These are phyloP conservation scores for Schrankia costaestrigalis DNA, from an alignment of 2,888 invertebrate genomes.

Conservation along the genomic window DNA sequence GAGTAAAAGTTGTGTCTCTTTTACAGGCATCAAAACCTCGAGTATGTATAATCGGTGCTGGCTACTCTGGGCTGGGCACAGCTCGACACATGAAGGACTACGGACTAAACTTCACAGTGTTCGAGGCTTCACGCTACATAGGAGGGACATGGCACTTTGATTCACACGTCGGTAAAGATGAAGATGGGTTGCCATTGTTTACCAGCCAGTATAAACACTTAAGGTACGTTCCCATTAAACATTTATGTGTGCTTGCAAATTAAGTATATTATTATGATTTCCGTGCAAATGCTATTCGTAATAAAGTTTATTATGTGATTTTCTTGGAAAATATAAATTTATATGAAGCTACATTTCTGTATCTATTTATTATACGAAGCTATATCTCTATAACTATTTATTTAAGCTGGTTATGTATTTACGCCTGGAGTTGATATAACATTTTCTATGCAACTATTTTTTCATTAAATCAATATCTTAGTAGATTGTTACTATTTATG, in stretches of 20 bases:
- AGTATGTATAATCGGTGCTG: constrained; percentile 85
- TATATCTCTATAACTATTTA: too few relatives aligned
- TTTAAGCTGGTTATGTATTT: too few relatives aligned
- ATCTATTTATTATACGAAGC: too few relatives aligned
- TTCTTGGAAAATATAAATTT: too few relatives aligned
- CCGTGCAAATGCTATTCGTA: too few relatives aligned
- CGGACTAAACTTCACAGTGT: constrained; percentile 79
- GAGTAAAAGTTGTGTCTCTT: background rate
- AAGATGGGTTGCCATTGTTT: constrained; percentile 85
- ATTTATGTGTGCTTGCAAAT: background rate
- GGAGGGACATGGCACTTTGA: constrained; percentile 92
- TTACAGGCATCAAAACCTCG: constrained; percentile 40
- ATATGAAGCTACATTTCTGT: too few relatives aligned
- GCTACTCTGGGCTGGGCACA: constrained; percentile 86
- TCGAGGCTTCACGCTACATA: constrained; percentile 83
- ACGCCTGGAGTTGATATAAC: too few relatives aligned
- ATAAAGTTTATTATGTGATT: too few relatives aligned
- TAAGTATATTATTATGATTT: background rate
- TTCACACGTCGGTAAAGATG: constrained; percentile 82
- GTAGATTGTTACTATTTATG: too few relatives aligned
- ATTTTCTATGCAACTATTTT: too few relatives aligned
- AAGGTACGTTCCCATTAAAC: constrained; percentile 41
- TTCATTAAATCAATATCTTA: too few relatives aligned
- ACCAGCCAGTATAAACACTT: constrained; percentile 91
- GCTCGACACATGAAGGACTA: constrained; percentile 81